A percentile compares a stretch with the other conserved stretches of the same genome.
Conservation (phyloP, 2,888 invertebrate genomes). For the Agrochola macilenta region DNA sequence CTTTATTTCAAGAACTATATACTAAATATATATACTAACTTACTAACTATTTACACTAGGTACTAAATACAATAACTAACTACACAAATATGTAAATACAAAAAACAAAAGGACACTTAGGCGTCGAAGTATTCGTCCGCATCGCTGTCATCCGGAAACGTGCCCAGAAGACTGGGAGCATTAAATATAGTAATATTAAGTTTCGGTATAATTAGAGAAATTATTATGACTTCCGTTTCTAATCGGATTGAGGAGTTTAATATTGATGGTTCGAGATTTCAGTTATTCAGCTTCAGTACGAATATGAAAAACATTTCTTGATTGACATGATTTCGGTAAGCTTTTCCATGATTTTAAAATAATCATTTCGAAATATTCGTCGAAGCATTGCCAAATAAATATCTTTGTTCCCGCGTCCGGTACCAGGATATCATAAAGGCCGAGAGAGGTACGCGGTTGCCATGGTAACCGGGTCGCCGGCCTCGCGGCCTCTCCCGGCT, state of each 20-base stretch:
- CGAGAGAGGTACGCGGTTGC: conserved; percentile 64
- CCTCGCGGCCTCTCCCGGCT: conserved; percentile 56
- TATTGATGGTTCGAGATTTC: not conserved
- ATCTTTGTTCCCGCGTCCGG: conserved; percentile 31
- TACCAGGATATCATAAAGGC: conserved; percentile 58
- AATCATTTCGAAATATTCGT: not conserved
- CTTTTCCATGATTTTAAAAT: not conserved
- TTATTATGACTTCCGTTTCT: not conserved
- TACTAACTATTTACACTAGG: no score
- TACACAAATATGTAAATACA: no score
- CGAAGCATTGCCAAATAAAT: conserved; percentile 6
- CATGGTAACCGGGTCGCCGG: conserved; percentile 70
- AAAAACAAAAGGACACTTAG: no score
- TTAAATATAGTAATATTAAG: no score
- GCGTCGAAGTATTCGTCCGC: no score
- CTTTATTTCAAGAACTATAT: no score
- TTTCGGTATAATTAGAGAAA: not conserved
- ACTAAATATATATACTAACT: no score
- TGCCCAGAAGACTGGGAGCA: no score
- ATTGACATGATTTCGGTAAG: not conserved
- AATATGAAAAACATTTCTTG: not conserved
- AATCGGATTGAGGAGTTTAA: not conserved
- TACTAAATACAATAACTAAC: no score
- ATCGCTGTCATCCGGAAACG: no score
- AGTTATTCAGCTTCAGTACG: not conserved